Conservation (phyloP, 2,797 vertebrate genomes). For the Gallirallus australis region DNA sequence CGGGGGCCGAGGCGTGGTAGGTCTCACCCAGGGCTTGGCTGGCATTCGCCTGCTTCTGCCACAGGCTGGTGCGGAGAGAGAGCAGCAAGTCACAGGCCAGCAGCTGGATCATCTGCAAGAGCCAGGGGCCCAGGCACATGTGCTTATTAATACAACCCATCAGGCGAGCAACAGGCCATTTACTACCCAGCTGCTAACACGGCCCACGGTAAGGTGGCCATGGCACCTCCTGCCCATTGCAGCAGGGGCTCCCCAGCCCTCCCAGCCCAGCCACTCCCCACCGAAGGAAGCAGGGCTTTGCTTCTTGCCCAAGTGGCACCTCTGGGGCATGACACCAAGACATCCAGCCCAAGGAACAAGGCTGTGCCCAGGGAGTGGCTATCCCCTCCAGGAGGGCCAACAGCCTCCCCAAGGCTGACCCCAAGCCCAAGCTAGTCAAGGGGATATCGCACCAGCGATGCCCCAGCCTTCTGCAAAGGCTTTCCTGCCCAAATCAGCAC, state of each 20-base stretch:
- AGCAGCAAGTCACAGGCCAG: slow-evolving; percentile 93
- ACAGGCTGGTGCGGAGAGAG: slow-evolving; percentile 92
- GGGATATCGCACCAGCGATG: neutral
- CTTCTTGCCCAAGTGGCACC: neutral
- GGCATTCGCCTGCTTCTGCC: slow-evolving; percentile 86
- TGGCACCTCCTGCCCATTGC: neutral
- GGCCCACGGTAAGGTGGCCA: rapidly evolving
- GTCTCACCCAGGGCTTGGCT: slow-evolving; percentile 89
- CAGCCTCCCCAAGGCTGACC: neutral
- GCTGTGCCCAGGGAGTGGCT: neutral
- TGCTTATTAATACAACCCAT: neutral
- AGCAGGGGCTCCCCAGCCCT: neutral
- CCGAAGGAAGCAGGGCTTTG: neutral
- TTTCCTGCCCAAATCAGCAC: neutral
- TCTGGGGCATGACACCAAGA: rapidly evolving
- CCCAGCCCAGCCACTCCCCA: rapidly evolving
- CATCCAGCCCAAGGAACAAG: neutral
- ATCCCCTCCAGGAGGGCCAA: neutral
- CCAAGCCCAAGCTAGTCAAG: neutral
- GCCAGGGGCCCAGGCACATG: neutral
- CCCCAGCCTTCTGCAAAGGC: neutral
- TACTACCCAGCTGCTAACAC: neutral
- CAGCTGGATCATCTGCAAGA: slow-evolving; percentile 90
- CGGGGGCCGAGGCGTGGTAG: slow-evolving; percentile 86
- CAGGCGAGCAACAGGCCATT: neutral